Evolutionary conservation across 2,888 invertebrate species (phyloP).

Genomic region (Cordilura impudica): DNA sequence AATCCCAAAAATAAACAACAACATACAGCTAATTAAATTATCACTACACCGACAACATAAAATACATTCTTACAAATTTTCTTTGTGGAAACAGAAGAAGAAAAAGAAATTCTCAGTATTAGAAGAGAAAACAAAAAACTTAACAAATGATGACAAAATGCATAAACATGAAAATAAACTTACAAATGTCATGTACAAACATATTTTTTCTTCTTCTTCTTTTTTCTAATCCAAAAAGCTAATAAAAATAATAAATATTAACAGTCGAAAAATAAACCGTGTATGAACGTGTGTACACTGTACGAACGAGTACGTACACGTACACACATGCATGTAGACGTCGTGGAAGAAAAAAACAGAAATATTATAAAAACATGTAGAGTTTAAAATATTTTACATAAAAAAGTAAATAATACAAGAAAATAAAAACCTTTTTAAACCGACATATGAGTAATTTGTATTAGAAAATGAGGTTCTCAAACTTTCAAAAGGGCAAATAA

Average conservation of each 20-base stretch:
- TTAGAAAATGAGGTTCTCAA: constrained; percentile 10
- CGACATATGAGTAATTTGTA: constrained; percentile 21
- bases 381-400: neutral
- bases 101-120: constrained; percentile 28
- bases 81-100: too few relatives aligned
- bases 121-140: constrained; percentile 10
- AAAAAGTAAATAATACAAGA: neutral
- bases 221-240: constrained; percentile 53
- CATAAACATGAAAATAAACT: constrained; percentile 8
- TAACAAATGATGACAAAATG: constrained; percentile 53
- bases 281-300: too few relatives aligned
- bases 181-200: neutral
- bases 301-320: too few relatives aligned
- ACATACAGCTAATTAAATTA: constrained; percentile 57
- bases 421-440: neutral
- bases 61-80: neutral
- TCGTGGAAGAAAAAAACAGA: constrained; percentile 21
- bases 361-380: neutral
- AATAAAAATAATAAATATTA: constrained; percentile 51
- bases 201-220: neutral
- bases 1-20: constrained; percentile 2
- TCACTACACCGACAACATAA: constrained; percentile 23
- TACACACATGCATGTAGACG: constrained; percentile 31
- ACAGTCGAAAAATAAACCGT: constrained; percentile 21
- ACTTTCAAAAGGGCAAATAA: too few relatives aligned